Conservation (phyloP, 1,140 invertebrate genomes). For the Meteorus sp. region DNA sequence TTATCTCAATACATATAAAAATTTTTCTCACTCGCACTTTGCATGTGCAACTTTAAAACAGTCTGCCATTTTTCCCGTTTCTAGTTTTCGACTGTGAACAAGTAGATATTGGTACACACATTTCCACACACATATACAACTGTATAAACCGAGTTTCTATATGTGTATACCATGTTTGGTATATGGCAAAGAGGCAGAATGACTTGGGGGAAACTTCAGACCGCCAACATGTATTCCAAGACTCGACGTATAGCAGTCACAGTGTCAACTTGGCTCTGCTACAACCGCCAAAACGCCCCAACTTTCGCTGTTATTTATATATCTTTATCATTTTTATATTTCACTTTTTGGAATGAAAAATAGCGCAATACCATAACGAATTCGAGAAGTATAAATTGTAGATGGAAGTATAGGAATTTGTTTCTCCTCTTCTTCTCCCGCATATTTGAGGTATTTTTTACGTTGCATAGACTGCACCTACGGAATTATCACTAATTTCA, state of each 20-base stretch:
- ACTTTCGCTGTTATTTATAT: too few relatives aligned
- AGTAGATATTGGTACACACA: not conserved
- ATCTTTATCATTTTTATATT: too few relatives aligned
- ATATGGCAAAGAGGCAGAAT: not conserved
- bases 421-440: too few relatives aligned
- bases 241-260: not conserved
- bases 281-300: too few relatives aligned
- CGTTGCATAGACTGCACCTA: too few relatives aligned
- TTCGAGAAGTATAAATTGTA: too few relatives aligned
- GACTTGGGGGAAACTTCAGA: not conserved
- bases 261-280: too few relatives aligned
- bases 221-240: not conserved
- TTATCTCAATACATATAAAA: constrained; percentile 1
- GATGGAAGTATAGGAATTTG: too few relatives aligned
- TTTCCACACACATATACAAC: not conserved
- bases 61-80: constrained; percentile 1
- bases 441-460: too few relatives aligned
- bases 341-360: too few relatives aligned
- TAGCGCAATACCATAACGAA: too few relatives aligned
- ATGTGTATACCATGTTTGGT: not conserved
- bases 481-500: too few relatives aligned
- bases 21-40: not conserved
- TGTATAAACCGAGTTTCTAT: not conserved
- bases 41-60: not conserved
- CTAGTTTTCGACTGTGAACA: not conserved